These are phyloP conservation scores for Drosophila biarmipes DNA, from an alignment of 1,140 invertebrate genomes.

Conservation along the genomic window DNA sequence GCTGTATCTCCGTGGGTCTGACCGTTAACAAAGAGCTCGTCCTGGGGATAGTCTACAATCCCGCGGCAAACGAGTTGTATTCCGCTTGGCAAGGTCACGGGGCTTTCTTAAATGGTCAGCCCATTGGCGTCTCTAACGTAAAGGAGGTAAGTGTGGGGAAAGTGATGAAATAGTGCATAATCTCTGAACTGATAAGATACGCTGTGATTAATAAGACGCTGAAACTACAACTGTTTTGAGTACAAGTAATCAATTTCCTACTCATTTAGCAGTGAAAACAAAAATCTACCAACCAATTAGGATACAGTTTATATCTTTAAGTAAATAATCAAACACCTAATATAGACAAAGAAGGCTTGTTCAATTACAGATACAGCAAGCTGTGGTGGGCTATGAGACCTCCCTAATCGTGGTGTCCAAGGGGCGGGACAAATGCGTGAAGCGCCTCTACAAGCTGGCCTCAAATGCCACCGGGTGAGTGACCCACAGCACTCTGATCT, in stretches of 20 bases:
- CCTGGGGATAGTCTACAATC: slow-evolving; percentile 91
- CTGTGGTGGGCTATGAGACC: slow-evolving; percentile 61
- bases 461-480: slow-evolving; percentile 68
- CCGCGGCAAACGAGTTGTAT: slow-evolving; percentile 90
- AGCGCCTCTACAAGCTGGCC: slow-evolving; percentile 68
- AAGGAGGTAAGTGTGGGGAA: slow-evolving; percentile 40
- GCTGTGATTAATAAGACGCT: neutral
- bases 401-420: slow-evolving; percentile 62
- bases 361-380: slow-evolving; percentile 41
- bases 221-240: too few relatives aligned
- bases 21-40: slow-evolving; percentile 88
- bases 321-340: too few relatives aligned
- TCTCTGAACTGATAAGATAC: slow-evolving; percentile 8
- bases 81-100: slow-evolving; percentile 89
- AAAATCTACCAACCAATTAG: too few relatives aligned
- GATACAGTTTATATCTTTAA: too few relatives aligned
- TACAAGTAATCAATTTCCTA: too few relatives aligned
- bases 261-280: too few relatives aligned
- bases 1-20: slow-evolving; percentile 88
- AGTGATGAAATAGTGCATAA: neutral
- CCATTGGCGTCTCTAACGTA: slow-evolving; percentile 84
- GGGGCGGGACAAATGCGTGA: slow-evolving; percentile 64
- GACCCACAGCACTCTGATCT: slow-evolving; percentile 8
- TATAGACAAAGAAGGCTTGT: neutral
- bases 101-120: slow-evolving; percentile 90